Evolutionary conservation across 2,888 invertebrate species (phyloP), one percentile per base, ranked within the genome.

Genomic region (Xiphydria camelus): DNA sequence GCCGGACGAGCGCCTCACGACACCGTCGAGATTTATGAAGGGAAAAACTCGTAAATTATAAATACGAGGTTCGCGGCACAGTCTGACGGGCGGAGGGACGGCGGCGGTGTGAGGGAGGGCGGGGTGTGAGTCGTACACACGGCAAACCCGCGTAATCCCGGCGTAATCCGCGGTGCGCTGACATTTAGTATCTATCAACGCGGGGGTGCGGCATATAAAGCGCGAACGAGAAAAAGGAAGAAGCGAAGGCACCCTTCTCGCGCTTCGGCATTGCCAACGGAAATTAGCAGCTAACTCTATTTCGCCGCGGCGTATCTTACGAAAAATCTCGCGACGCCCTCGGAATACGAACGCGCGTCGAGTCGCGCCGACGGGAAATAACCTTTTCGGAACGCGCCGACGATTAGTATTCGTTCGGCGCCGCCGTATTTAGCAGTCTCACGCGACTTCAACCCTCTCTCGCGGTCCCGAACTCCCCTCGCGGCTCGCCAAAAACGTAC

Each of bases 11-110:
- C 19, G 25, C 15, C 17, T 25, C 41, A 10, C 18, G 18, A 4
- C 21, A 7, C 41, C 34, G 25, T 17, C 36, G 49, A 57, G 61
- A 61, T 61, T 61, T 61, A 61, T 61, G 60, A 53, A 62, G 61
- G 62, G 61, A 53, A 60, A 60, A 57, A 51, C 54, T 52, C 58
- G 54, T 61, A 60, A 61, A 61, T 61, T 61, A 62, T 62, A 51
- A 62, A 61, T 49, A 52, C 41, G 33, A 46, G 25, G 18, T n/a
- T n/a, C n/a, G n/a, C n/a, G n/a, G n/a, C n/a, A n/a, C n/a, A n/a
- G n/a, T n/a, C n/a, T n/a, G n/a, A n/a, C n/a, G n/a, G n/a, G n/a
- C n/a, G n/a, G n/a, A n/a, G n/a, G n/a, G n/a, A n/a, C n/a, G n/a
- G n/a, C n/a, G n/a, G n/a, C n/a, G n/a, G n/a, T n/a, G n/a, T n/a